Evolutionary conservation across 92 coral and sea anemone species (phyloP).

Genomic region (Anthopleura xanthogrammica): DNA sequence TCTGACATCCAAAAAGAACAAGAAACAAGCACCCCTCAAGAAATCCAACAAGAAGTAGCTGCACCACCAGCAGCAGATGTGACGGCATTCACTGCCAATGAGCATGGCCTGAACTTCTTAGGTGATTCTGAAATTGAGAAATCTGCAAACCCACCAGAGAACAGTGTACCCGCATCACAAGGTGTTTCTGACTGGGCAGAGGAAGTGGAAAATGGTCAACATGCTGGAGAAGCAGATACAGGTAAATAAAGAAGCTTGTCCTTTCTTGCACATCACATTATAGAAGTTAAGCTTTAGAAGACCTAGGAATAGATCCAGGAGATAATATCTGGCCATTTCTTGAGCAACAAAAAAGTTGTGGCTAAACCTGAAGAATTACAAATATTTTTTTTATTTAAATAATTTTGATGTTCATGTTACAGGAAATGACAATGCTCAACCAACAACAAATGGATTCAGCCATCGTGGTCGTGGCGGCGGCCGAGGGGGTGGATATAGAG

Average conservation of each 20-base stretch:
- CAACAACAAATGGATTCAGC: slow-evolving; percentile 63
- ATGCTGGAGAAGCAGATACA: background rate
- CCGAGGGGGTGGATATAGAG: slow-evolving; percentile 71
- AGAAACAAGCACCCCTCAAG: slow-evolving; percentile 13
- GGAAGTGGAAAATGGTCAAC: slow-evolving; percentile 56
- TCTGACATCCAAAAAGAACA: background rate
- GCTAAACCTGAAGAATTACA: no score
- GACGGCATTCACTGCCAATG: slow-evolving; percentile 76
- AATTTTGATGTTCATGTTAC: background rate
- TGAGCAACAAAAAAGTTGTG: no score
- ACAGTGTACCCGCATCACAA: slow-evolving; percentile 22
- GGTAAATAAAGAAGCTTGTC: background rate
- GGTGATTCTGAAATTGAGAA: slow-evolving; percentile 91
- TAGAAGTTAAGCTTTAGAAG: no score
- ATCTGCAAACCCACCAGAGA: slow-evolving; percentile 17
- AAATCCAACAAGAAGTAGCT: slow-evolving; percentile 3
- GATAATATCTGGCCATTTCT: no score
- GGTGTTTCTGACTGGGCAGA: slow-evolving; percentile 35
- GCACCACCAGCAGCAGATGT: slow-evolving; percentile 44
- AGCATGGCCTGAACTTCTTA: slow-evolving; percentile 94
- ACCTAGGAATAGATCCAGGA: no score
- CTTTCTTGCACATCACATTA: no score
- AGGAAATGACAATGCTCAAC: slow-evolving; percentile 55
- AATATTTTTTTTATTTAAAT: no score
- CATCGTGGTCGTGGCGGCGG: slow-evolving; percentile 86